phyloP scores from a whole-genome alignment of 2,113 vertebrate genomes.

The Labeo catla region DNA sequence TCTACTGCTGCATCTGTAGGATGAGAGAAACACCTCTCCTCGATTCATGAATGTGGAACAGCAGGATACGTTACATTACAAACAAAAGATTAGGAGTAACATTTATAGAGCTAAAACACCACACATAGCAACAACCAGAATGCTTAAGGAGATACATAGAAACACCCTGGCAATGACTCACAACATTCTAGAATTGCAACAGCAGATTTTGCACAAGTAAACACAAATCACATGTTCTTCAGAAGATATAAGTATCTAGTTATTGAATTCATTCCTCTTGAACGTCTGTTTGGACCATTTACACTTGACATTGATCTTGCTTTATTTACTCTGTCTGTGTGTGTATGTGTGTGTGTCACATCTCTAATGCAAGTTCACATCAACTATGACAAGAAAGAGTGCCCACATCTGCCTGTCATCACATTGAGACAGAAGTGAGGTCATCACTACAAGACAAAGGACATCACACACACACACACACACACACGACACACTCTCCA shows the following conservation, averaged over 20 bases:
- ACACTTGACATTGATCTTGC: neutral
- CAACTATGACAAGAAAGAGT: constrained; percentile 2
- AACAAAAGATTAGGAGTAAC: neutral
- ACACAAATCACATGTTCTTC: neutral
- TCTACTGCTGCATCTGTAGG: neutral
- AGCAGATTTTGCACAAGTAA: neutral
- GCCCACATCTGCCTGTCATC: neutral
- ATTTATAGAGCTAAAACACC: neutral
- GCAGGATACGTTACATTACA: neutral
- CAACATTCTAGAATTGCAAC: neutral
- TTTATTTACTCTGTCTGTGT: neutral
- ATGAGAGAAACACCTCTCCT: neutral
- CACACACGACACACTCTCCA: neutral
- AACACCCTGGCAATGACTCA: neutral
- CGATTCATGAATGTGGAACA: neutral
- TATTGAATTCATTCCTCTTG: neutral
- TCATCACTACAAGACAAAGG: neutral
- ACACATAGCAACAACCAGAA: neutral
- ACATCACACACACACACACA: constrained; percentile 6
- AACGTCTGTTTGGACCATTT: neutral
- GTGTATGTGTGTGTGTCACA: neutral
- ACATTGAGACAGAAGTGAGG: neutral
- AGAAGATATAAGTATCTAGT: neutral
- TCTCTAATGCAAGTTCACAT: neutral
- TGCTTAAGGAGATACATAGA: neutral